These are phyloP conservation scores for Erynnis tages DNA, from an alignment of 2,888 invertebrate genomes.

Conservation along the genomic window DNA sequence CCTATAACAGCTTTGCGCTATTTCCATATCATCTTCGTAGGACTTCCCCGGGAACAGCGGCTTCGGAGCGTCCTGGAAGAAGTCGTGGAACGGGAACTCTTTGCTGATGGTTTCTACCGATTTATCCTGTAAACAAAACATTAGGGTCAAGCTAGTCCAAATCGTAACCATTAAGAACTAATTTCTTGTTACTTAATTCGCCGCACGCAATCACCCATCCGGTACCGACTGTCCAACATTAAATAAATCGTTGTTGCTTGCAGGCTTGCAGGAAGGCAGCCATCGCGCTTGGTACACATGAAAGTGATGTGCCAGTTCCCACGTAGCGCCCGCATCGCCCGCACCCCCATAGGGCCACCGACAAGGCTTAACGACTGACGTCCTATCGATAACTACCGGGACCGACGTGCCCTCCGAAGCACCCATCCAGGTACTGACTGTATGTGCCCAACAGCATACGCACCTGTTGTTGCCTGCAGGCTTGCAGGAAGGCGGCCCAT, in stretches of 20 bases:
- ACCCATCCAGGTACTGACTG: too few relatives aligned
- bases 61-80: slow-evolving; percentile 96
- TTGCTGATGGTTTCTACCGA: slow-evolving; percentile 83
- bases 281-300: slow-evolving; percentile 96
- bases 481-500: slow-evolving; percentile 91
- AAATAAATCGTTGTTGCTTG: slow-evolving; percentile 45
- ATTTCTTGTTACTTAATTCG: too few relatives aligned
- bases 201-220: too few relatives aligned
- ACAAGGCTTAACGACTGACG: too few relatives aligned
- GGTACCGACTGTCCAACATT: too few relatives aligned
- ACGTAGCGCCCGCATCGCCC: slow-evolving; percentile 96
- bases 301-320: slow-evolving; percentile 99
- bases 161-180: too few relatives aligned
- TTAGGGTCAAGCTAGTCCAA: too few relatives aligned
- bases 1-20: slow-evolving; percentile 95
- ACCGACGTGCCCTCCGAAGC: too few relatives aligned
- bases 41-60: slow-evolving; percentile 92
- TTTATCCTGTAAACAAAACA: slow-evolving; percentile 39
- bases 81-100: slow-evolving; percentile 96
- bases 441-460: too few relatives aligned
- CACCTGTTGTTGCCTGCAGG: slow-evolving; percentile 53
- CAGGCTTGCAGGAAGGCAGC: slow-evolving; percentile 85
- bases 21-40: slow-evolving; percentile 91
- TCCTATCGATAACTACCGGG: too few relatives aligned
- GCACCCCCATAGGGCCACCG: too few relatives aligned